A percentile compares a stretch with the other conserved stretches of the same genome.
phyloP scores from a whole-genome alignment of 2,888 invertebrate species.

The Drymonia ruficornis region DNA sequence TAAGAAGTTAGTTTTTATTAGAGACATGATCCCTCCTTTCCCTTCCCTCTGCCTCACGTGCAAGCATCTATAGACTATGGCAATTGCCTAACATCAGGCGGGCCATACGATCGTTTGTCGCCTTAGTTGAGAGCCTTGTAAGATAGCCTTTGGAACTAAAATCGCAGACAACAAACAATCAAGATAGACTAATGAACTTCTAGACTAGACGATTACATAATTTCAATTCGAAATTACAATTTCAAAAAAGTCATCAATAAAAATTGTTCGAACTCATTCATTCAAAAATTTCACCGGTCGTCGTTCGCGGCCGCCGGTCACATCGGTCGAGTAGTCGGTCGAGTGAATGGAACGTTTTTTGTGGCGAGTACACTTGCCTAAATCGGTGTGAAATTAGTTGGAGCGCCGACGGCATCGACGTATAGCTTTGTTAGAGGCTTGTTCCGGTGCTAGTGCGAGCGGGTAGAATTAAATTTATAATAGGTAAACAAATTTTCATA shows the following conservation, averaged over 20 bases:
- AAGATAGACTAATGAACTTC: background rate
- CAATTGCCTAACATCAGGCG: no score
- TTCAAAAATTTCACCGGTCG: slow-evolving; percentile 48
- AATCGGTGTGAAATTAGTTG: slow-evolving; percentile 82
- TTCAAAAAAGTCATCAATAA: slow-evolving; percentile 11
- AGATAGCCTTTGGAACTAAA: no score
- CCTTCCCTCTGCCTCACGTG: no score
- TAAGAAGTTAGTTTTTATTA: no score
- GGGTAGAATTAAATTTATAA: slow-evolving; percentile 5
- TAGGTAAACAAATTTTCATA: no score
- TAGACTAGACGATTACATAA: background rate
- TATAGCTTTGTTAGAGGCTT: slow-evolving; percentile 40
- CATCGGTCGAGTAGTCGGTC: slow-evolving; percentile 41
- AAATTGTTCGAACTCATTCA: slow-evolving; percentile 46
- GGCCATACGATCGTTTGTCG: no score
- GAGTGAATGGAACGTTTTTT: slow-evolving; percentile 77
- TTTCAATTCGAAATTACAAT: slow-evolving; percentile 2
- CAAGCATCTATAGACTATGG: no score
- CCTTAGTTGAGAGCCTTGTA: no score
- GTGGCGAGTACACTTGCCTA: slow-evolving; percentile 76
- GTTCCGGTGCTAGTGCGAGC: slow-evolving; percentile 45
- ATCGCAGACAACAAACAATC: background rate
- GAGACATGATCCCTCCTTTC: no score
- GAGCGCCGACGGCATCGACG: slow-evolving; percentile 50
- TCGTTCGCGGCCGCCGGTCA: slow-evolving; percentile 38